Percentiles rank a stretch among this genome's conserved stretches.
These are phyloP conservation scores for Pelosia muscerda DNA, from an alignment of 2,888 invertebrate species.

Conservation along the genomic window DNA sequence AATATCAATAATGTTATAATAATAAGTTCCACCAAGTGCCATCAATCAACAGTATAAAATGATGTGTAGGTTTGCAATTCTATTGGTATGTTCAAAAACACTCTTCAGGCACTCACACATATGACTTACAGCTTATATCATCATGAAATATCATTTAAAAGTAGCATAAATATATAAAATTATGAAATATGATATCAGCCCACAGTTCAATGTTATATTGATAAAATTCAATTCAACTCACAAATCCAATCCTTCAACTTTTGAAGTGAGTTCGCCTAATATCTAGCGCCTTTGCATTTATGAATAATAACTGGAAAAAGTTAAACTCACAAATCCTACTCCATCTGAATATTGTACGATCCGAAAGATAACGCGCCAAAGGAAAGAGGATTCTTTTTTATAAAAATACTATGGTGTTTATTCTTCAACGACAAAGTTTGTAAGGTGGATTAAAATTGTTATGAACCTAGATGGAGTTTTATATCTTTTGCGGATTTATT, in stretches of 20 bases:
- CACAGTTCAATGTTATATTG: slow-evolving; percentile 63
- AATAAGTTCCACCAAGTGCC: too few relatives aligned
- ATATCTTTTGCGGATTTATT: slow-evolving; percentile 51
- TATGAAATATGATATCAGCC: slow-evolving; percentile 49
- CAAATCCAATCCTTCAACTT: slow-evolving; percentile 74
- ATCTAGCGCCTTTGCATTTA: slow-evolving; percentile 82
- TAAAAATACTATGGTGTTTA: slow-evolving; percentile 61
- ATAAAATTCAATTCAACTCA: slow-evolving; percentile 67
- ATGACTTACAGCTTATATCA: not conserved
- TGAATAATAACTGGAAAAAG: slow-evolving; percentile 84
- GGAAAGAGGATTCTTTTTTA: slow-evolving; percentile 55
- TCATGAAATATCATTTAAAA: slow-evolving; percentile 11
- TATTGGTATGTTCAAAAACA: too few relatives aligned
- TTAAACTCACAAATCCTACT: slow-evolving; percentile 79
- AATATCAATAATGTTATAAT: too few relatives aligned
- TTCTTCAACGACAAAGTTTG: slow-evolving; percentile 65
- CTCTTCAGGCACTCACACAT: too few relatives aligned
- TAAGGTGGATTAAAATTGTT: slow-evolving; percentile 65
- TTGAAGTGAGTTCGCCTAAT: slow-evolving; percentile 76
- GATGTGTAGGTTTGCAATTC: too few relatives aligned
- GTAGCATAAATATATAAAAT: slow-evolving; percentile 43
- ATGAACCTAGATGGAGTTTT: slow-evolving; percentile 51
- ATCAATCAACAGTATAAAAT: too few relatives aligned
- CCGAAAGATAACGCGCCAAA: slow-evolving; percentile 74
- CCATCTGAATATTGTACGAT: slow-evolving; percentile 79